Percentiles rank a stretch among this genome's conserved stretches.
Evolutionary conservation across 2,888 invertebrate genomes (phyloP).

Genomic region (Phoronis australis): DNA sequence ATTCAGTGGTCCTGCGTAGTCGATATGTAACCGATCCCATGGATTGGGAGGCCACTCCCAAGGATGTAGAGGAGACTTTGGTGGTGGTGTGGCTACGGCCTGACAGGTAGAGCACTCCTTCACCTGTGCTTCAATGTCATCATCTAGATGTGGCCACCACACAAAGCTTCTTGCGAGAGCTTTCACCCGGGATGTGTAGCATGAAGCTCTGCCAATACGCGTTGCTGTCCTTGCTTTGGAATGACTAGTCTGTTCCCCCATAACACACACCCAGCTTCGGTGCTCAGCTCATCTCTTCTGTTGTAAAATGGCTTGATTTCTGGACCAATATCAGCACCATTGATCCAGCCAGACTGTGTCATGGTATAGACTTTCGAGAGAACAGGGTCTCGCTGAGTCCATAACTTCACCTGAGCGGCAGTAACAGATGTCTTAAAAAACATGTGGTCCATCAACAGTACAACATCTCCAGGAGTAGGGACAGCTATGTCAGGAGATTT

Average conservation of each 20-base stretch:
- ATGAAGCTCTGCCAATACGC: too few relatives aligned
- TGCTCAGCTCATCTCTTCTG: slow-evolving; percentile 9
- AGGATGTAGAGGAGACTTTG: slow-evolving; percentile 21
- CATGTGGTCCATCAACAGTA: slow-evolving; percentile 1
- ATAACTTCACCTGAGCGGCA: not conserved
- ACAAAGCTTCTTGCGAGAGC: slow-evolving; percentile 15
- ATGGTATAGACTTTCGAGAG: slow-evolving; percentile 7
- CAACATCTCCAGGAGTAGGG: slow-evolving; percentile 1
- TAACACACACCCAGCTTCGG: slow-evolving; percentile 10
- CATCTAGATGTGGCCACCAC: slow-evolving; percentile 22
- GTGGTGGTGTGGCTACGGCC: slow-evolving; percentile 11
- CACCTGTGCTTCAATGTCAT: slow-evolving; percentile 11
- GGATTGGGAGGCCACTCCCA: slow-evolving; percentile 24
- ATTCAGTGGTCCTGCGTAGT: slow-evolving; percentile 23
- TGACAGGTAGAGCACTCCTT: slow-evolving; percentile 16
- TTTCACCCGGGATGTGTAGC: slow-evolving; percentile 22
- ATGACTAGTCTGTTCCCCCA: too few relatives aligned
- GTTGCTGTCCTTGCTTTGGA: too few relatives aligned
- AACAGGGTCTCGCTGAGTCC: slow-evolving; percentile 1
- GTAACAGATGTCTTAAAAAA: slow-evolving; percentile 1
- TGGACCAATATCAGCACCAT: slow-evolving; percentile 1
- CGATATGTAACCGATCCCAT: slow-evolving; percentile 28
- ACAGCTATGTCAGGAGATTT: too few relatives aligned
- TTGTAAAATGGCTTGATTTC: slow-evolving; percentile 8
- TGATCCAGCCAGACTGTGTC: slow-evolving; percentile 6